Evolutionary conservation across 30 jellyfish, hydroid and myxozoan genomes (phyloP).

Genomic region (Pelagia noctiluca): DNA sequence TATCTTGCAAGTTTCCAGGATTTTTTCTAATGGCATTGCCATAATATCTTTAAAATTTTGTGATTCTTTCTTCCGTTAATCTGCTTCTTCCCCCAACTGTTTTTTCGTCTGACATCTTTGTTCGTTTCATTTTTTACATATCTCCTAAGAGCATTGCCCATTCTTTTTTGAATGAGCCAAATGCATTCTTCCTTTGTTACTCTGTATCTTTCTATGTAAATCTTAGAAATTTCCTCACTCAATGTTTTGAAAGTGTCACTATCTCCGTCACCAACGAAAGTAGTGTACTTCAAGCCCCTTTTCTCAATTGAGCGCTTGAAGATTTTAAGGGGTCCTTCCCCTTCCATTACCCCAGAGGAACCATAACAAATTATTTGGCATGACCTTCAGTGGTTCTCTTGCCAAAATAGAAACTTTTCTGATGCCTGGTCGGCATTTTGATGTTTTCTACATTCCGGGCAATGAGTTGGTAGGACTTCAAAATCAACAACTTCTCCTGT

Average conservation of each 20-base stretch:
- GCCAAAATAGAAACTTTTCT: background rate
- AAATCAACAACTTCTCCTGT: conserved; percentile 42
- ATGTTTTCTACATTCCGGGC: too few species aligned
- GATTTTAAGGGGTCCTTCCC: conserved; percentile 17
- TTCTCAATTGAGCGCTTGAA: conserved; percentile 27
- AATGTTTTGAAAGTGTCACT: conserved; percentile 46
- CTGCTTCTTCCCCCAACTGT: conserved; percentile 46
- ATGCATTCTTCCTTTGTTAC: conserved; percentile 5
- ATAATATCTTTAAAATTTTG: conserved; percentile 26
- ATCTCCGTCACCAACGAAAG: conserved; percentile 55
- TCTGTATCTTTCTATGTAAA: conserved; percentile 11
- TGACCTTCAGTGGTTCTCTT: background rate
- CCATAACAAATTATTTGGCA: conserved; percentile 27
- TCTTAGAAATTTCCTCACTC: conserved; percentile 6
- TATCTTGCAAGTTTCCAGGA: conserved; percentile 21
- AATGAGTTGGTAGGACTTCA: conserved; percentile 27
- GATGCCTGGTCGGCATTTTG: background rate
- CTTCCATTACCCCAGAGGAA: conserved; percentile 48
- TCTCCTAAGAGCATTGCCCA: background rate
- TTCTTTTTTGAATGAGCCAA: conserved; percentile 1
- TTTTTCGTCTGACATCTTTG: conserved; percentile 39
- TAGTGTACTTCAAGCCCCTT: too few species aligned
- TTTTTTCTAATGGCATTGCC: conserved; percentile 37
- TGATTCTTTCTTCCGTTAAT: conserved; percentile 23
- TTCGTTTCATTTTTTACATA: conserved; percentile 21